Percentiles rank a stretch among this genome's conserved stretches.
Conservation (phyloP, 2,888 invertebrate genomes). For the Amphipoea oculea region DNA sequence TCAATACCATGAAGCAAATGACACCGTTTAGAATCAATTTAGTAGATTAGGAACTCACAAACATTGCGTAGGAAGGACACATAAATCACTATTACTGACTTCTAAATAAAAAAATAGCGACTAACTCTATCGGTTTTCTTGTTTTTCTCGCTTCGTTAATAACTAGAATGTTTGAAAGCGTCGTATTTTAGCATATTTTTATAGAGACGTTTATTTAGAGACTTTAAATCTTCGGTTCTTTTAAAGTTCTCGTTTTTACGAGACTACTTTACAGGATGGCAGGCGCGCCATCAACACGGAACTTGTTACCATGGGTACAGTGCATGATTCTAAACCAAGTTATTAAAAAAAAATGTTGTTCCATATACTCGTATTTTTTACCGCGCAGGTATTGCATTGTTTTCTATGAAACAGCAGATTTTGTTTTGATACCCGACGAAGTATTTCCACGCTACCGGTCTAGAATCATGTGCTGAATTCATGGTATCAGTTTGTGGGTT, state of each 20-base stretch:
- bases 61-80: slow-evolving; percentile 24
- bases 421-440: no score
- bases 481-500: no score
- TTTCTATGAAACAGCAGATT: no score
- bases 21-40: slow-evolving; percentile 23
- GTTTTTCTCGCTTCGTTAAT: background rate
- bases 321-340: no score
- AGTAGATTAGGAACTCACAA: slow-evolving; percentile 21
- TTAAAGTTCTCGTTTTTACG: background rate
- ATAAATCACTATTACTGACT: slow-evolving; percentile 49
- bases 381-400: no score
- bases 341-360: no score
- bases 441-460: no score
- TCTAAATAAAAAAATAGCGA: slow-evolving; percentile 31
- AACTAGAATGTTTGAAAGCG: slow-evolving; percentile 5
- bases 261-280: background rate
- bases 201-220: background rate
- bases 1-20: slow-evolving; percentile 7
- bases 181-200: slow-evolving; percentile 15
- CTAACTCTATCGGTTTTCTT: slow-evolving; percentile 5
- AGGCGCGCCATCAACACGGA: no score
- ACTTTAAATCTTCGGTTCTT: background rate
- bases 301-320: no score
- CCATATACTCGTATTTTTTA: no score
- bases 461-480: no score